A percentile compares a stretch with the other conserved stretches of the same genome.
Evolutionary conservation across 1,140 invertebrate species (phyloP).

Genomic region (Hermatobates lingyangjiaoensis): DNA sequence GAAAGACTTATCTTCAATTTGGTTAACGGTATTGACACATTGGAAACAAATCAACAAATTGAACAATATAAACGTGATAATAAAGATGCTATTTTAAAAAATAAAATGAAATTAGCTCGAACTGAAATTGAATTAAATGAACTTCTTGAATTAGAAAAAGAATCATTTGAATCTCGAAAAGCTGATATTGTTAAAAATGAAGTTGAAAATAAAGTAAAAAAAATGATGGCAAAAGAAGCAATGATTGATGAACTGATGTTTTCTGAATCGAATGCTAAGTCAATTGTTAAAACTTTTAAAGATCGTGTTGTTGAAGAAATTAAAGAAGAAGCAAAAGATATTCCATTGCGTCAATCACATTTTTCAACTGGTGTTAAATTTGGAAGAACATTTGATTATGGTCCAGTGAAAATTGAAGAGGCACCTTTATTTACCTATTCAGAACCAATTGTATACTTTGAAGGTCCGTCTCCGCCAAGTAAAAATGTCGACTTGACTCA

Average conservation of each 20-base stretch:
- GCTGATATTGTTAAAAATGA: constrained; percentile 30
- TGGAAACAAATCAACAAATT: constrained; percentile 71
- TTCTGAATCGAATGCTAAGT: constrained; percentile 67
- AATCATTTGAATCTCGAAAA: constrained; percentile 21
- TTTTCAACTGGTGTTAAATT: constrained; percentile 70
- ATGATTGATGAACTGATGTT: constrained; percentile 89
- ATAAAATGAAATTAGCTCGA: constrained; percentile 37
- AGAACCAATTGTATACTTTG: constrained; percentile 32
- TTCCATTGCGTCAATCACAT: constrained; percentile 32
- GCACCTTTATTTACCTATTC: constrained; percentile 52
- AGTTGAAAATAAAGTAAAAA: constrained; percentile 58
- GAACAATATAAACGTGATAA: constrained; percentile 90
- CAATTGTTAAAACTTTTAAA: constrained; percentile 67
- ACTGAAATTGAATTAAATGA: constrained; percentile 68
- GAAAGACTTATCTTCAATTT: constrained; percentile 85
- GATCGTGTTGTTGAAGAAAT: constrained; percentile 36
- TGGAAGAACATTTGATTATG: constrained; percentile 28
- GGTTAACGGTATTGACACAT: constrained; percentile 73
- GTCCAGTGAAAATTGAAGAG: constrained; percentile 40
- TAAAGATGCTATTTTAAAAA: constrained; percentile 74
- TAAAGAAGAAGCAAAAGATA: constrained; percentile 27
- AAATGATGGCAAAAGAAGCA: constrained; percentile 69
- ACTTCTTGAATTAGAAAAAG: constrained; percentile 51
- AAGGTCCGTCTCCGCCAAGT: constrained; percentile 54
- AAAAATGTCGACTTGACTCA: constrained; percentile 40